Evolutionary conservation across 1,140 invertebrate genomes (phyloP).

Genomic region (Drosophila repletoides): DNA sequence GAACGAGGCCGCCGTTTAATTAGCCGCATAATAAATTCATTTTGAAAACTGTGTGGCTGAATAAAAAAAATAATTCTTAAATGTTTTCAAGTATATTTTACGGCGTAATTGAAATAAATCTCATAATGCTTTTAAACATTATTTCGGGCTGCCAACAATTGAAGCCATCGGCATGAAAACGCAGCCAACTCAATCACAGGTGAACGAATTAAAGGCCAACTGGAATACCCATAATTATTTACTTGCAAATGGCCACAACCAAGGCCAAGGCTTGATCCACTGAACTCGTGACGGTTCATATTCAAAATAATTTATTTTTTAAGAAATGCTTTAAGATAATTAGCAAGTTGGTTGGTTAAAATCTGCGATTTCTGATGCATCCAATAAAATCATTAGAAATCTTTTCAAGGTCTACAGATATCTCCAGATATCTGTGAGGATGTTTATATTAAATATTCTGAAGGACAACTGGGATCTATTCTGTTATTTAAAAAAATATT

Average conservation of each 20-base stretch:
- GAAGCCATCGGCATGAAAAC: background rate
- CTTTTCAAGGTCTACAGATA: no score
- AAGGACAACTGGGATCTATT: no score
- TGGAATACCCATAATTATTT: background rate
- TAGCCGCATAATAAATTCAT: conserved; percentile 46
- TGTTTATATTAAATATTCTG: no score
- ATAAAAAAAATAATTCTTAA: conserved; percentile 30
- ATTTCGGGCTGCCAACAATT: conserved; percentile 2
- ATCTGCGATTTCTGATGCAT: no score
- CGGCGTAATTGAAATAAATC: conserved; percentile 61
- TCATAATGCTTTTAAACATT: conserved; percentile 35
- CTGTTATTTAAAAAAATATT: no score
- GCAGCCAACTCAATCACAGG: conserved; percentile 3
- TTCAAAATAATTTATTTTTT: no score
- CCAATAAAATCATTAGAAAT: no score
- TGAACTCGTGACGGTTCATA: no score
- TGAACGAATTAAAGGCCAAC: background rate
- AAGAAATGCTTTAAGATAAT: no score
- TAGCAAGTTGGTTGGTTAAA: no score
- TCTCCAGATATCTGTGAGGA: no score
- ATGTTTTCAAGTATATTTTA: conserved; percentile 73
- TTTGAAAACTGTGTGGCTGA: conserved; percentile 21
- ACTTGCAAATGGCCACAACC: background rate
- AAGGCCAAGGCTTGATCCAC: no score
- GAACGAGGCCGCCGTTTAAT: conserved; percentile 22